These are phyloP conservation scores for Morpho deidamia DNA, from an alignment of 2,888 invertebrate species.

Conservation along the genomic window DNA sequence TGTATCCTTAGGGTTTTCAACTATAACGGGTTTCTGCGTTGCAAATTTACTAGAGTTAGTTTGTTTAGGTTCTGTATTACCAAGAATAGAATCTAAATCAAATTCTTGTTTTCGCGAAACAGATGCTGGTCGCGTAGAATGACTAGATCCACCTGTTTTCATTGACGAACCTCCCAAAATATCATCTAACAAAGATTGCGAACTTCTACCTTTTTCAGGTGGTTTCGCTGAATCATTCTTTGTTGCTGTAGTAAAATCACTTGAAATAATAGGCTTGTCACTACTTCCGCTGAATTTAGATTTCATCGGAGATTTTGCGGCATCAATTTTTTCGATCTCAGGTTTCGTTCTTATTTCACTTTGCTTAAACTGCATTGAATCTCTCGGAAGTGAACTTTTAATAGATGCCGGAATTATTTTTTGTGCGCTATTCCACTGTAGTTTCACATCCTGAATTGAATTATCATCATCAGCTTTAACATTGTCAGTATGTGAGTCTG, in stretches of 20 bases:
- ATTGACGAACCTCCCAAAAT: constrained; percentile 69
- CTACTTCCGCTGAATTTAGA: constrained; percentile 41
- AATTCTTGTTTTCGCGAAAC: constrained; percentile 52
- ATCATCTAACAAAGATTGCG: constrained; percentile 72
- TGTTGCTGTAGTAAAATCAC: constrained; percentile 25
- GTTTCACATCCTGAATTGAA: constrained; percentile 34
- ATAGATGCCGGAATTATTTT: constrained; percentile 39
- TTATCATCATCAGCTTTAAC: constrained; percentile 35
- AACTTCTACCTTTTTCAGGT: constrained; percentile 56
- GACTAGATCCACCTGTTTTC: constrained; percentile 38
- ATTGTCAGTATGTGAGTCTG: constrained; percentile 29
- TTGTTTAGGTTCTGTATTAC: constrained; percentile 46
- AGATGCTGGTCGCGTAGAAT: constrained; percentile 34
- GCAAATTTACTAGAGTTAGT: constrained; percentile 35
- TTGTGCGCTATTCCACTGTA: constrained; percentile 10
- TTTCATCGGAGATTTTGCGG: constrained; percentile 48
- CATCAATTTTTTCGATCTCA: constrained; percentile 27
- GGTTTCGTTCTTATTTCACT: constrained; percentile 35
- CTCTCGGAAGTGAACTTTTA: constrained; percentile 46
- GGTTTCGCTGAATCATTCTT: constrained; percentile 44
- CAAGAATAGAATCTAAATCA: constrained; percentile 54
- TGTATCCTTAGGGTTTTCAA: constrained; percentile 38
- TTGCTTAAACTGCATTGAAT: constrained; percentile 41
- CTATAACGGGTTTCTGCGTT: constrained; percentile 31
- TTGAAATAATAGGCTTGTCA: constrained; percentile 50